Conservation (phyloP, 2,888 invertebrate species). For the Tipula helvola region DNA sequence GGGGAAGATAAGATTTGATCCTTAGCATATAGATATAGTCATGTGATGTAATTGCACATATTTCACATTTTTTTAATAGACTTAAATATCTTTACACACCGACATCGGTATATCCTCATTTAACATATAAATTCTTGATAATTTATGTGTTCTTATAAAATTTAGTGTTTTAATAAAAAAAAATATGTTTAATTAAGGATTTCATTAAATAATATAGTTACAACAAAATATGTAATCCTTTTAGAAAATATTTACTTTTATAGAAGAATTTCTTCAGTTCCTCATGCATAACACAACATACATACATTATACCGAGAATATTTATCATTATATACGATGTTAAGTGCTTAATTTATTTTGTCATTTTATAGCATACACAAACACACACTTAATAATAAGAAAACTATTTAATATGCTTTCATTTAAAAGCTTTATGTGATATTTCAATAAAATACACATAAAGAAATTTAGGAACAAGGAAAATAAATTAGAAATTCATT, state of each 20-base stretch:
- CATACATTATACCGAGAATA: background rate
- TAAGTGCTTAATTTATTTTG: background rate
- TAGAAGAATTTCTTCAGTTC: background rate
- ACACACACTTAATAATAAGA: background rate
- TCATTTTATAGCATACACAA: background rate
- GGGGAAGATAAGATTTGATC: background rate
- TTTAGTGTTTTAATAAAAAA: background rate
- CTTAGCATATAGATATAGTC: background rate
- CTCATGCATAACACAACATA: background rate
- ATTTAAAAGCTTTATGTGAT: background rate
- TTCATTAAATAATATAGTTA: background rate
- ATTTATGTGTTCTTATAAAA: background rate
- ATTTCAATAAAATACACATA: background rate
- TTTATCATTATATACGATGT: background rate
- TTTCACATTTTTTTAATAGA: background rate
- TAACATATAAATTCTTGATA: background rate
- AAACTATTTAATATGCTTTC: background rate
- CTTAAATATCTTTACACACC: background rate
- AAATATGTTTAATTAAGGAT: background rate
- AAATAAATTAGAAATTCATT: too few relatives aligned
- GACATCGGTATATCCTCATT: background rate
- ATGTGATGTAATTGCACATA: background rate
- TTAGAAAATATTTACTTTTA: background rate
- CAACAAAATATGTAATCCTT: background rate
- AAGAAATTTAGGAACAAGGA: background rate